Percentiles rank a stretch among this genome's conserved stretches.
Conservation (phyloP, 2,113 vertebrate species). For the Edolisoma coerulescens region DNA sequence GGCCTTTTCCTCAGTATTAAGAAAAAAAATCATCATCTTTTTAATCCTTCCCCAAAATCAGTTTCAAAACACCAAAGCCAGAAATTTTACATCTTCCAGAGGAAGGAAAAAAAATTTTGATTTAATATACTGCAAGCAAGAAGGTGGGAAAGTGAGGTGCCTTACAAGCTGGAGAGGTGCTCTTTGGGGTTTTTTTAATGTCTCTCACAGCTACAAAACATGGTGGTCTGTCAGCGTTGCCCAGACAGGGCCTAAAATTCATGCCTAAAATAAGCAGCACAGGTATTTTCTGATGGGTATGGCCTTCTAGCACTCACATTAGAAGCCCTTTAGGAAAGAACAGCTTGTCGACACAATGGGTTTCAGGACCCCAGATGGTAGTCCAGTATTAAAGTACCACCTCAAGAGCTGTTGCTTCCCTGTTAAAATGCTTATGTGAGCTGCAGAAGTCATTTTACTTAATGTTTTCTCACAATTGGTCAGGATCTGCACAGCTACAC, state of each 20-base stretch:
- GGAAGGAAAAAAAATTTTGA: background rate
- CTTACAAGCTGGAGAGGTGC: background rate
- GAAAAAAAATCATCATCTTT: background rate
- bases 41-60: background rate
- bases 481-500: background rate
- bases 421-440: background rate
- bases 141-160: background rate
- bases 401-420: background rate
- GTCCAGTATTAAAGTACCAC: background rate
- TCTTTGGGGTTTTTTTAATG: background rate
- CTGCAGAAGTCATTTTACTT: background rate
- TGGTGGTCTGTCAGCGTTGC: background rate
- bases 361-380: background rate
- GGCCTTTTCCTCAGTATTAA: background rate
- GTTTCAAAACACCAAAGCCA: background rate
- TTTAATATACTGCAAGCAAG: background rate
- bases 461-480: background rate
- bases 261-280: background rate
- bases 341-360: background rate
- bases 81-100: background rate
- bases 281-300: background rate
- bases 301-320: no score
- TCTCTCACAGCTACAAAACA: background rate
- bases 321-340: background rate
- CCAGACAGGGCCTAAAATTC: background rate